phyloP scores from a whole-genome alignment of 2,113 vertebrate genomes.

The cat (Felis catus) region F.catus_Fca126_mat1.0 CM031413.1:155948501-155949000 shows the following conservation, averaged over 20 bases:
- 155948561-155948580: not conserved
- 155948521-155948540: not conserved
- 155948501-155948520: not conserved
- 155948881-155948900: not conserved
- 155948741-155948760: not conserved
- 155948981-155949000: not conserved
- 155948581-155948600: not conserved
- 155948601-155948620: fast-evolving
- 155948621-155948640: not conserved
- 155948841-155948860: not conserved
- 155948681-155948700: not conserved
- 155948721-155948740: not conserved
- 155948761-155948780: not conserved
- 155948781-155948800: not conserved
- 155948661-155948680: not conserved
- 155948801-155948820: not conserved
- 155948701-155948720: not conserved
- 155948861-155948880: not conserved
- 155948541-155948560: not conserved
- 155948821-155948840: not conserved
- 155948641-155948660: not conserved
- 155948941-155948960: not conserved
- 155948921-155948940: not conserved
- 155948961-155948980: not conserved
- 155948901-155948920: not conserved